Evolutionary conservation across 2,797 vertebrate genomes (phyloP), one percentile per base, ranked within the genome.

Genomic region (Tangara arthus): DNA sequence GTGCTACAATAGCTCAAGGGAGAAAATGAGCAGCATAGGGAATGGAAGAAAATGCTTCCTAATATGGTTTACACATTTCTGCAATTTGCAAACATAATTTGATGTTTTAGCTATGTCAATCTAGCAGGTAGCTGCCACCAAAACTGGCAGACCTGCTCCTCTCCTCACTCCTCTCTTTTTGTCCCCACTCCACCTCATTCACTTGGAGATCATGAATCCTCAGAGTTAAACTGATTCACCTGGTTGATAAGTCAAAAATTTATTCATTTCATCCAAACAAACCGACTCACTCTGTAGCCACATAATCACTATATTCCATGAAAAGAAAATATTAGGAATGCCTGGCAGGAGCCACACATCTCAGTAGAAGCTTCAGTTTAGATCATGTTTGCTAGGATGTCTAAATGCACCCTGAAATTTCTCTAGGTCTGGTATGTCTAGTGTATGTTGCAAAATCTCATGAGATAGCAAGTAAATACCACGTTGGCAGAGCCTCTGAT

Each of bases 261-360:
- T 32, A 3, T 15, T 77, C 10, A 86, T 82, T 85, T 83, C 39
- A 65, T 52, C 32, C 47, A 56, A 89, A 84, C 23, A 12, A 92
- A 83, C 1, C 47, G 46, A 81, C 19, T 63, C 27, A 68, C 55
- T 52, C 75, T 68, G 42, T 18, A 26, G 68, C 8, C 63, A 70
- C 15, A 41, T 18, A 17, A 82, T 42, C 59, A 52, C 16, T 72
- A 27, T 8, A 66, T 26, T 65, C 26, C 41, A 84, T 0, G 0
- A 57, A 65, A 89, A 46, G 6, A 41, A 90, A 95, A 46, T 42
- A 68, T 3, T 32, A 84, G 18, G 34, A 87, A 79, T 35, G 35
- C 21, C 46, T 79, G 15, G 9, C 30, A 61, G 26, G 57, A 30
- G 78, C 17, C 6, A 46, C 42, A 59, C 0, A 0, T 34, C 61